Conservation (phyloP, 2,113 vertebrate genomes). For the Puma concolor region DNA sequence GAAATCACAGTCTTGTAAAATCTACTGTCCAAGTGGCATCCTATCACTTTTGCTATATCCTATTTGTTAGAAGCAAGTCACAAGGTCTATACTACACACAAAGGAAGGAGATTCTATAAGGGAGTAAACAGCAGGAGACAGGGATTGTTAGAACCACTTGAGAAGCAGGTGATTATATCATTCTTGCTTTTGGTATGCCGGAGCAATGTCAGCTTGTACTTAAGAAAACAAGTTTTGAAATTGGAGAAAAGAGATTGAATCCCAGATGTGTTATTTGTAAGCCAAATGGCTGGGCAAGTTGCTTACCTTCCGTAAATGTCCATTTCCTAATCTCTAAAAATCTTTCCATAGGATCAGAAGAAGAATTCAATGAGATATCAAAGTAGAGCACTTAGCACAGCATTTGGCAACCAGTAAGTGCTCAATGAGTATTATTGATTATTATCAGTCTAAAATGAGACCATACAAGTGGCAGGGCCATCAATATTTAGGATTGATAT, state of each 20-base stretch:
- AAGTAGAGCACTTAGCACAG: not conserved
- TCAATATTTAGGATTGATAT: not conserved
- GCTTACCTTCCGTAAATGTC: not conserved
- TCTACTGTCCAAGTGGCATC: not conserved
- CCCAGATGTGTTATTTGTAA: not conserved
- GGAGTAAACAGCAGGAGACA: not conserved
- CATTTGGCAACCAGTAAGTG: not conserved
- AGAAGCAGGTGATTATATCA: not conserved
- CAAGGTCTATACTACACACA: not conserved
- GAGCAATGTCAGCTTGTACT: not conserved
- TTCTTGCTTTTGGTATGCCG: not conserved
- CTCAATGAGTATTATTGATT: not conserved
- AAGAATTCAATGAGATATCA: not conserved
- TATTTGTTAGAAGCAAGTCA: not conserved
- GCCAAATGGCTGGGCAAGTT: not conserved
- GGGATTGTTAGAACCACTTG: not conserved
- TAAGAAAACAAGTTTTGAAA: not conserved
- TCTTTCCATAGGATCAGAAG: not conserved
- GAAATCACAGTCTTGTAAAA: not conserved
- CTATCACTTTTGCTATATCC: not conserved
- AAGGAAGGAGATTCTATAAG: not conserved
- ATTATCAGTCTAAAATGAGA: not conserved
- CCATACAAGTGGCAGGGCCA: not conserved
- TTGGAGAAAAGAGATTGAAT: not conserved
- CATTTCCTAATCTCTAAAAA: conserved; percentile 16